These are phyloP conservation scores for Prionailurus bengalensis DNA, from an alignment of 2,113 vertebrate genomes.

Conservation along the genomic window DNA sequence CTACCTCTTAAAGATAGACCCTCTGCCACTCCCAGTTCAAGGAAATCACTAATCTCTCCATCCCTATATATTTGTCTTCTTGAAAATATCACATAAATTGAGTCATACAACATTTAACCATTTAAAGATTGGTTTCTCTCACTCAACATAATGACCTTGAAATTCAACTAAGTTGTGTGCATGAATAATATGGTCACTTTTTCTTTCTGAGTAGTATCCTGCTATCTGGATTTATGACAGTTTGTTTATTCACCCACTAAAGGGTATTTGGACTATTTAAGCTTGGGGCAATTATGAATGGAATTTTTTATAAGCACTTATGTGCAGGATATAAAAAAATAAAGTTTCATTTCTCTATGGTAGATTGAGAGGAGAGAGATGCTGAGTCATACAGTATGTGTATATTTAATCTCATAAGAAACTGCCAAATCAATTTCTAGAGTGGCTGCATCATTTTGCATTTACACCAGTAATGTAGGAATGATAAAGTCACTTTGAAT, in stretches of 20 bases:
- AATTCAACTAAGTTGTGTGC: not conserved
- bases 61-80: not conserved
- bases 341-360: not conserved
- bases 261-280: not conserved
- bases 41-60: not conserved
- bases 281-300: not conserved
- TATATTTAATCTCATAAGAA: not conserved
- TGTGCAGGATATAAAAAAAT: not conserved
- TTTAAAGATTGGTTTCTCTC: not conserved
- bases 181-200: not conserved
- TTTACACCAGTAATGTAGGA: not conserved
- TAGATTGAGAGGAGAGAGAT: not conserved
- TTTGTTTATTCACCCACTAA: not conserved
- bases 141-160: not conserved
- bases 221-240: not conserved
- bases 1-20: accelerated
- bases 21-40: not conserved
- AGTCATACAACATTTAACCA: not conserved
- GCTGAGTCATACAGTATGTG: not conserved
- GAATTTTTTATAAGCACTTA: not conserved
- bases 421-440: not conserved
- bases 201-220: not conserved
- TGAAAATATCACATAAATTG: not conserved
- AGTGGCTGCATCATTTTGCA: not conserved
- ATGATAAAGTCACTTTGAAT: not conserved